These are phyloP conservation scores for Indicator maculatus DNA, from an alignment of 2,113 vertebrate species.

Conservation along the genomic window DNA sequence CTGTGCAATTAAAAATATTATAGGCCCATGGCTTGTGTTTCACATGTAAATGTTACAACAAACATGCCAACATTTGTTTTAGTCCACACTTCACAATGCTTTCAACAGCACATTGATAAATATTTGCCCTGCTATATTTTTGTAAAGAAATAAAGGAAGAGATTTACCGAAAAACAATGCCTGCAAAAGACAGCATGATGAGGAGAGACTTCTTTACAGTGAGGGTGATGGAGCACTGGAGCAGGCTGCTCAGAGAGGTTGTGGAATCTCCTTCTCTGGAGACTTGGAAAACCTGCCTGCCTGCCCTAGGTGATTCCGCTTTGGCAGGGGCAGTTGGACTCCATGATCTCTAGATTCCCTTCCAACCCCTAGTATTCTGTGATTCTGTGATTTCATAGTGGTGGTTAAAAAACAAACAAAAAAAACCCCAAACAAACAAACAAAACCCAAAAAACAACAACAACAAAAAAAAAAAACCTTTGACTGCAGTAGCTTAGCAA, in stretches of 20 bases:
- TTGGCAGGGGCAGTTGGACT: too few species aligned
- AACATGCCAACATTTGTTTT: not conserved
- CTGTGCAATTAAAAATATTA: not conserved
- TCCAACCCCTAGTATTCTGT: not conserved
- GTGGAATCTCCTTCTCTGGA: too few species aligned
- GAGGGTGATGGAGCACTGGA: too few species aligned
- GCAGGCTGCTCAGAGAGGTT: too few species aligned
- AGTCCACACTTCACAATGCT: not conserved
- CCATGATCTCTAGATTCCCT: too few species aligned
- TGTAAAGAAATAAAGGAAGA: not conserved
- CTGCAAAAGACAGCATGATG: not conserved
- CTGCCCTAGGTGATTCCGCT: too few species aligned
- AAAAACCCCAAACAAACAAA: too few species aligned
- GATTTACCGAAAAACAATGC: not conserved
- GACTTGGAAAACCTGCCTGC: too few species aligned
- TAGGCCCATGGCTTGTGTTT: not conserved
- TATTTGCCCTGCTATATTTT: not conserved
- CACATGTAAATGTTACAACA: not conserved
- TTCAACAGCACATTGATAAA: not conserved
- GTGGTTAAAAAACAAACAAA: too few species aligned
- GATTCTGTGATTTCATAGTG: not conserved
- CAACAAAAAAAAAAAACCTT: not conserved
- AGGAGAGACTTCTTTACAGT: too few species aligned
- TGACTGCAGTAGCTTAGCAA: not conserved
- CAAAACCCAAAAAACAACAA: too few species aligned